A percentile compares a stretch with the other conserved stretches of the same genome.
Conservation (phyloP, 2,888 invertebrate species). For the Epicampocera succincta region DNA sequence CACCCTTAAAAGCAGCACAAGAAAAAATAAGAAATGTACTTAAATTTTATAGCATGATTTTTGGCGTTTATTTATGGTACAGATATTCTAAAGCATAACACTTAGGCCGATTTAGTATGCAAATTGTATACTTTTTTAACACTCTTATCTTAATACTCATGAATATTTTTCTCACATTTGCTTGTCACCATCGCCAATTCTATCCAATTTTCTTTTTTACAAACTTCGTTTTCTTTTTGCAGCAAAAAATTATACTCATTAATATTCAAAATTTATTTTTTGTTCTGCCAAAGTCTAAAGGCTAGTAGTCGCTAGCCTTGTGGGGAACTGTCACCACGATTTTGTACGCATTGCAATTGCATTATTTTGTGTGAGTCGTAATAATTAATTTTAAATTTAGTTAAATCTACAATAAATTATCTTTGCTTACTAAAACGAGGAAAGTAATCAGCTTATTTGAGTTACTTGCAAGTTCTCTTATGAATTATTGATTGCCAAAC, state of each 20-base stretch:
- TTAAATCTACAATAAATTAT: too few relatives aligned
- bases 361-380: too few relatives aligned
- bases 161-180: conserved; percentile 66
- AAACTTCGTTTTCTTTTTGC: background rate
- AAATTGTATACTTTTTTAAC: conserved; percentile 57
- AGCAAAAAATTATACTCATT: background rate
- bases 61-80: conserved; percentile 63
- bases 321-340: too few relatives aligned
- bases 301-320: too few relatives aligned
- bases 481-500: conserved; percentile 13
- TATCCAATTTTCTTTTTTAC: too few relatives aligned
- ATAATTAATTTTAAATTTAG: too few relatives aligned
- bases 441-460: too few relatives aligned
- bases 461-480: background rate
- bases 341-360: too few relatives aligned
- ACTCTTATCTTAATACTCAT: conserved; percentile 61
- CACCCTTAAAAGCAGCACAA: conserved; percentile 17
- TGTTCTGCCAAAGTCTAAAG: too few relatives aligned
- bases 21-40: conserved; percentile 24
- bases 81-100: conserved; percentile 50
- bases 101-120: conserved; percentile 67
- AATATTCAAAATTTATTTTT: too few relatives aligned
- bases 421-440: too few relatives aligned
- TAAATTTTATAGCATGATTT: conserved; percentile 68
- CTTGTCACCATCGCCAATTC: conserved; percentile 56